Conservation (phyloP, 2,113 vertebrate genomes). For the Axis porcinus region DNA sequence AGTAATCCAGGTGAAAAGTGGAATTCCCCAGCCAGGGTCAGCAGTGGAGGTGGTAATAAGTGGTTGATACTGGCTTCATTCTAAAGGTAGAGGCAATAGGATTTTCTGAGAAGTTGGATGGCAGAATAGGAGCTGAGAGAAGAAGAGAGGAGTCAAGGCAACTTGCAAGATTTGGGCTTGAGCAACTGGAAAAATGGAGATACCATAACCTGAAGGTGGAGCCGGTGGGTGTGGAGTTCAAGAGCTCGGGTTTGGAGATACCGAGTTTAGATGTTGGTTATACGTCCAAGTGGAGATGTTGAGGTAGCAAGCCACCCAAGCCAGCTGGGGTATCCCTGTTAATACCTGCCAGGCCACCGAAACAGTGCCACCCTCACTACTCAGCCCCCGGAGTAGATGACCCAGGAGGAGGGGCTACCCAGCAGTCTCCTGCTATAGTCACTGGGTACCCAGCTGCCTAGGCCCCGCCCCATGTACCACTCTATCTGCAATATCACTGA, state of each 20-base stretch:
- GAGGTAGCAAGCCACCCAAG: not conserved
- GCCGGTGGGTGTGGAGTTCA: not conserved
- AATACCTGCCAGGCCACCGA: not conserved
- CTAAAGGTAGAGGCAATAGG: not conserved
- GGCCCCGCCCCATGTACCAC: rapidly evolving
- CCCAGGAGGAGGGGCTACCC: not conserved
- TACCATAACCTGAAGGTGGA: not conserved
- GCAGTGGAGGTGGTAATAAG: not conserved
- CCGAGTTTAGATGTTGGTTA: not conserved
- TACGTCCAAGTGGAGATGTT: rapidly evolving
- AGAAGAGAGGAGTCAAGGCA: not conserved
- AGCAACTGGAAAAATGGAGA: not conserved
- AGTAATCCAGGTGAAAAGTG: no score
- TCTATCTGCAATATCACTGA: not conserved
- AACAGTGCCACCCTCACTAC: not conserved
- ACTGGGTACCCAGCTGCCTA: not conserved
- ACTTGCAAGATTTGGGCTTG: not conserved
- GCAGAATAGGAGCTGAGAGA: not conserved
- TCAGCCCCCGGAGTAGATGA: not conserved
- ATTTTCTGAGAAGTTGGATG: not conserved
- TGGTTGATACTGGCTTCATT: not conserved
- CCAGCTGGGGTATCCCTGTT: not conserved
- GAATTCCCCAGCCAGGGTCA: not conserved
- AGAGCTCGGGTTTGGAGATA: not conserved
- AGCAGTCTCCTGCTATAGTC: not conserved